Base-by-base conservation (phyloP, 2,797 vertebrate genomes). In the Eurystomus glaucurus region DNA sequence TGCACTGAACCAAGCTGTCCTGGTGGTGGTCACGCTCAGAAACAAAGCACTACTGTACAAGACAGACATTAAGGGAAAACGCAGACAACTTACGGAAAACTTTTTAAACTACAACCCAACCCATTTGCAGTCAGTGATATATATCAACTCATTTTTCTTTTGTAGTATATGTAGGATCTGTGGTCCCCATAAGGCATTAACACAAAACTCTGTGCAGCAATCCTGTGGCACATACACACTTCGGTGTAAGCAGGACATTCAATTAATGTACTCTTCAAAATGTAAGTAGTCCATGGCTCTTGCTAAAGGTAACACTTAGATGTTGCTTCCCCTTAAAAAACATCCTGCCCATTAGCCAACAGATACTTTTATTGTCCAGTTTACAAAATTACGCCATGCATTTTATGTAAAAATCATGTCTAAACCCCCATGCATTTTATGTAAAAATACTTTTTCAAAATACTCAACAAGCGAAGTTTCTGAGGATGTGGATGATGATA, bases 41-140 rank as follows among this genome's bases (percentile, higher is more conserved):
- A 96, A 98, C 97, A 98, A 98, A 97, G 97, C 96, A 88, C 96
- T 93, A 97, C 96, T 98, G 93, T 97, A 97, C 97, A 91, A 85
- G 96, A 96, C 95, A 97, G 95, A 97, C 94, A 96, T 37, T 87
- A 95, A 90, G 94, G 85, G 91, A 94, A 96, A 96, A 95, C 33
- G 88, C 82, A 96, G 98, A 97, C 86, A 94, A 97, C 94, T 84
- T 89, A 84, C 0, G 8, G 95, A 96, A 91, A 94, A 94, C 97
- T 95, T 95, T 97, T 97, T 90, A 97, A 96, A 82, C 85, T 90
- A 93, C 72, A 96, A 82, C 41, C 79, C 88, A 95, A 81, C 87
- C 91, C 62, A 84, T 80, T 57, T 81, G 82, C 94, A 96, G 85
- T 52, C 88, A 96, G 94, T 68, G 90, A 83, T 91, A 89, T 52